Evolutionary conservation across 2,113 vertebrate genomes (phyloP).

Genomic region (Sisor rabdophorus): DNA sequence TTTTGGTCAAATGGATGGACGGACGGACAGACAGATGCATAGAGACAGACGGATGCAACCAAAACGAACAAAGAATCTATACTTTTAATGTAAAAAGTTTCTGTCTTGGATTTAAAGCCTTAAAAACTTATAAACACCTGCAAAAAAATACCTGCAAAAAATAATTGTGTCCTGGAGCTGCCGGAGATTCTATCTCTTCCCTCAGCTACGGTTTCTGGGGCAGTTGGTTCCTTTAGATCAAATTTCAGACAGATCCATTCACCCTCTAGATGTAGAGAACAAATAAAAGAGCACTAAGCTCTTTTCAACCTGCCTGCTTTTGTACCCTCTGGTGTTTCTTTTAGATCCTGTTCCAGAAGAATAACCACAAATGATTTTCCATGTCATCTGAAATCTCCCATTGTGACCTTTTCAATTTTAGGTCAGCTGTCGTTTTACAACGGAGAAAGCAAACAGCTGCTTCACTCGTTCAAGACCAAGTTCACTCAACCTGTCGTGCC

Average conservation of each 20-base stretch:
- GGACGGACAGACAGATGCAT: too few relatives aligned
- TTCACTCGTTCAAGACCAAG: conserved; percentile 85
- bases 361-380: conserved; percentile 4
- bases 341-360: background rate
- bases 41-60: too few relatives aligned
- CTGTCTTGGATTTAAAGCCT: background rate
- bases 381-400: background rate
- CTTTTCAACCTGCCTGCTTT: background rate
- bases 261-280: conserved; percentile 13
- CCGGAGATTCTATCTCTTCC: conserved; percentile 29
- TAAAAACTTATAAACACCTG: too few relatives aligned
- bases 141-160: too few relatives aligned
- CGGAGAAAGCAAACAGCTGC: conserved; percentile 77
- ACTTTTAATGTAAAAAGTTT: background rate
- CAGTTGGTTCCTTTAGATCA: conserved; percentile 32
- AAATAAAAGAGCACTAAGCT: conserved; percentile 5
- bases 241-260: conserved; percentile 35
- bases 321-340: background rate
- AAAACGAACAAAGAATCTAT: too few relatives aligned
- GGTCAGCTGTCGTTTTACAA: conserved; percentile 88
- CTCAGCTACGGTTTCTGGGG: background rate
- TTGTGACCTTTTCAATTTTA: conserved; percentile 57
- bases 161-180: background rate
- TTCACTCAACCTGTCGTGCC: conserved; percentile 86
- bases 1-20: too few relatives aligned